Conservation (phyloP, 2,888 invertebrate genomes). For the Dolomedes plantarius region DNA sequence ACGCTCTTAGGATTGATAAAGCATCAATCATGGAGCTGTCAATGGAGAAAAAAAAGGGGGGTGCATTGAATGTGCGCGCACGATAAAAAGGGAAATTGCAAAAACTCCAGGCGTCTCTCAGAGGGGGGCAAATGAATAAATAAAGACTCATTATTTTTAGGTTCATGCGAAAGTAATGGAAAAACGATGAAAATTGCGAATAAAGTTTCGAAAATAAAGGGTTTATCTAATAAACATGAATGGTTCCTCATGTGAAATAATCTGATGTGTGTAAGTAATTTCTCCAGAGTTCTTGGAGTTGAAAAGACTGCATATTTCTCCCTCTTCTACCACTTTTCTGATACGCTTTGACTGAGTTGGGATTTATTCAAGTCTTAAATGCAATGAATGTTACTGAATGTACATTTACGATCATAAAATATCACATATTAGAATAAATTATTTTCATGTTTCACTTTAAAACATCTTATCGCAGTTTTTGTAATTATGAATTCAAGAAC, state of each 20-base stretch:
- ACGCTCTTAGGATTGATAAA: slow-evolving; percentile 67
- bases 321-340: too few relatives aligned
- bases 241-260: neutral
- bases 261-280: too few relatives aligned
- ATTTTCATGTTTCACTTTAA: too few relatives aligned
- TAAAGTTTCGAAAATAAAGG: neutral
- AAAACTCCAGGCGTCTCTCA: slow-evolving; percentile 39
- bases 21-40: slow-evolving; percentile 71
- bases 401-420: too few relatives aligned
- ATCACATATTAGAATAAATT: too few relatives aligned
- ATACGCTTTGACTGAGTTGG: too few relatives aligned
- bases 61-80: slow-evolving; percentile 46
- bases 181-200: slow-evolving; percentile 6
- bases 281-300: too few relatives aligned
- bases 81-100: slow-evolving; percentile 57
- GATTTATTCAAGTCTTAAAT: too few relatives aligned
- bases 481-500: too few relatives aligned
- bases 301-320: too few relatives aligned
- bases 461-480: too few relatives aligned
- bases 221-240: neutral
- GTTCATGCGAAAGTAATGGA: slow-evolving; percentile 19
- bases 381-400: too few relatives aligned
- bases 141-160: slow-evolving; percentile 68
- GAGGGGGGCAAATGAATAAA: slow-evolving; percentile 65
- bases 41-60: slow-evolving; percentile 32